These are phyloP conservation scores for Brachystomella parvula DNA, from an alignment of 1,140 invertebrate genomes.

Conservation along the genomic window DNA sequence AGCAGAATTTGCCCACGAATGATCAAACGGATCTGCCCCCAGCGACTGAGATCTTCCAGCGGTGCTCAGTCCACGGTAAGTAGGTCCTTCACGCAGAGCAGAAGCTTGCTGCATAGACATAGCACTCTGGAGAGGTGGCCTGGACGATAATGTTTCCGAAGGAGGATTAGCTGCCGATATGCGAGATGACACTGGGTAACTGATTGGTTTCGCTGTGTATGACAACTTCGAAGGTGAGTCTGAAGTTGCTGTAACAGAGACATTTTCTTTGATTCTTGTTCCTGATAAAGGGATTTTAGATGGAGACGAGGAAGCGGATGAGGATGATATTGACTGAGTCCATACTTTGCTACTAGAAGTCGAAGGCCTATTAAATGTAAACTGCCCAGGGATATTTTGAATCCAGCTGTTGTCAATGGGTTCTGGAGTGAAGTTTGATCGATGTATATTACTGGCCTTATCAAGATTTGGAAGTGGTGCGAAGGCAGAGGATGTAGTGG, in stretches of 20 bases:
- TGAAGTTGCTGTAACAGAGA: neutral
- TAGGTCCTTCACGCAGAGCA: conserved; percentile 12
- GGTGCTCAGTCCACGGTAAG: neutral
- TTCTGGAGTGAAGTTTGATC: neutral
- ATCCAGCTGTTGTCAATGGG: conserved; percentile 6
- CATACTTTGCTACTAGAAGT: neutral
- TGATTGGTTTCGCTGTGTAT: neutral
- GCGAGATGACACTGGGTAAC: no score
- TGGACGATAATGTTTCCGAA: neutral
- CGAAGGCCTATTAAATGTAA: neutral
- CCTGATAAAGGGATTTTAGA: neutral
- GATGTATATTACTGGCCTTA: conserved; percentile 9
- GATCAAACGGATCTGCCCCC: conserved; percentile 37
- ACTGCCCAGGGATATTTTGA: conserved; percentile 4
- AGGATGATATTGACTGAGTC: neutral
- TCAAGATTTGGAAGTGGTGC: conserved; percentile 1
- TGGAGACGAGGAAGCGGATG: neutral
- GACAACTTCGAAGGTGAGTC: no score
- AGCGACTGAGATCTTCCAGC: conserved; percentile 26
- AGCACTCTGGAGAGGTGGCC: conserved; percentile 17
- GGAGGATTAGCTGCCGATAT: neutral
- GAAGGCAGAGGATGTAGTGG: neutral
- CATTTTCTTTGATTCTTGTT: conserved; percentile 3
- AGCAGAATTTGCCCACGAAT: conserved; percentile 26
- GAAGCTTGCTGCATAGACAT: conserved; percentile 11